phyloP scores from a whole-genome alignment of 2,113 vertebrate genomes.

The Tachycineta bicolor region DNA sequence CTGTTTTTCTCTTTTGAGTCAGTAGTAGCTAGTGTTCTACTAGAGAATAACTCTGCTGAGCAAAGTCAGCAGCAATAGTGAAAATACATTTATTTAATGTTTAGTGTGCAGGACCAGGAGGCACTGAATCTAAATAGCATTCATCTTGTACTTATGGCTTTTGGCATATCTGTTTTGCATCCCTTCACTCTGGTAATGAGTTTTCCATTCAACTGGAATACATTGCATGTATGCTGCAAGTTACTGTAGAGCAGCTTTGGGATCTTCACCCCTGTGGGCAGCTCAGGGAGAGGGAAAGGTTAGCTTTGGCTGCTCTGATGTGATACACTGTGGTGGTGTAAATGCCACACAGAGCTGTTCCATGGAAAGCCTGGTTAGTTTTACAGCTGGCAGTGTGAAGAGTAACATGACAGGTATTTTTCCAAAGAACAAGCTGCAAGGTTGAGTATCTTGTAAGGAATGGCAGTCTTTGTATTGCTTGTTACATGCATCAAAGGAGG shows the following conservation, averaged over 20 bases:
- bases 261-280: not conserved
- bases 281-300: not conserved
- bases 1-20: not conserved
- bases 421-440: not conserved
- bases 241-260: not conserved
- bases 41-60: not conserved
- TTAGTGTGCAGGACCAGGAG: not conserved
- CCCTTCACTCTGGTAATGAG: not conserved
- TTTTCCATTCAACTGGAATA: not conserved
- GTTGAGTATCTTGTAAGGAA: not conserved
- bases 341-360: not conserved
- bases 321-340: fast-evolving
- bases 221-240: not conserved
- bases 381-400: not conserved
- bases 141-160: not conserved
- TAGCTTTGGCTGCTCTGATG: not conserved
- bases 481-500: not conserved
- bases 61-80: not conserved
- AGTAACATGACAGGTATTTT: not conserved
- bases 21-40: fast-evolving
- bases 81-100: not conserved
- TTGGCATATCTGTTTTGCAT: not conserved
- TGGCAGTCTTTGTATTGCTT: not conserved
- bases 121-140: not conserved
- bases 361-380: not conserved